Evolutionary conservation across 2,113 vertebrate species (phyloP), one percentile per base, ranked within the genome.

Genomic region (Engystomops pustulosus): DNA sequence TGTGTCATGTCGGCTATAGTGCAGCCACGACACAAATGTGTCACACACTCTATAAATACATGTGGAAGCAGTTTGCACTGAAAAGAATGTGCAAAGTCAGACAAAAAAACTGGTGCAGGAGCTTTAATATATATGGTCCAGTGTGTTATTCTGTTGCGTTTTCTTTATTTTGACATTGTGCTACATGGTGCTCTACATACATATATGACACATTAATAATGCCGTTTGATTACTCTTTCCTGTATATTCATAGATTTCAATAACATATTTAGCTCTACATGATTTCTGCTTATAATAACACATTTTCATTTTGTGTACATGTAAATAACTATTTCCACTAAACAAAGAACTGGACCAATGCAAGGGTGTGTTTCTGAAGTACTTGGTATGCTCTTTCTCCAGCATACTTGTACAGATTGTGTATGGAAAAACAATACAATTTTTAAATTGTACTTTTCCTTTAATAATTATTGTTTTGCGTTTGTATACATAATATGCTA

Each of bases 401-500:
- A 7, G 18, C 32, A 32, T 4, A 60, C 53, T 78, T 38, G 18
- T 60, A 41, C 25, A 14, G 51, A 78, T 44, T 78, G 76, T 78
- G 53, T 67, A 23, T 81, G 17, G 6, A 81, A 53, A 65, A 81
- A 81, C 67, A 81, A 34, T n/a, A 55, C 20, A 5, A 10, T n/a
- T 55, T 36, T 25, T 45, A 11, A 36, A 80, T 49, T 49, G 18
- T 67, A 68, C 36, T 68, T 71, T 80, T 81, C 47, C 62, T 18
- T 51, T 53, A 10, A 32, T 49, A 20, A 81, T 53, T 68, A 69
- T 53, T 49, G 18, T 51, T 69, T 51, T 81, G 15, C 62, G 20
- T 25, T 41, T 81, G 79, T 81, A 81, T 81, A 71, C 67, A 71
- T 34, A 81, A 81, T 81, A 81, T 69, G 79, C 18, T 32, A 4